phyloP scores from a whole-genome alignment of 2,888 invertebrate genomes.

The Ashinkailepas kermadecensis region DNA sequence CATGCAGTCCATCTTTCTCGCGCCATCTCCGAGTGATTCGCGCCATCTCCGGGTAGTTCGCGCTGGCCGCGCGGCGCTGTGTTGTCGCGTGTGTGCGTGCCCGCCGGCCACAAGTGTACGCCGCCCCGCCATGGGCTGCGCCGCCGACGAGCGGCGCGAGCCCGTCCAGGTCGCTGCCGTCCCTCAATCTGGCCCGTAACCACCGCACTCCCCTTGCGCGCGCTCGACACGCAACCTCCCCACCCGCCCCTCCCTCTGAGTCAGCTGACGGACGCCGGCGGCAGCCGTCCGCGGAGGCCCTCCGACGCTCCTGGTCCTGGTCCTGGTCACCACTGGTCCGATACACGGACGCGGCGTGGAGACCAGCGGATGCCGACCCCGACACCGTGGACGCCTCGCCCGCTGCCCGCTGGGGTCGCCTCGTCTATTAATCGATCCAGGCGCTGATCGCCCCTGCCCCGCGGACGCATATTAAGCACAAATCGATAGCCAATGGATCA shows the following conservation, averaged over 20 bases:
- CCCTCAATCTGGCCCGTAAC: neutral
- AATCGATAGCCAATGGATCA: conserved; percentile 11
- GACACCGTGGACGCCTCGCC: neutral
- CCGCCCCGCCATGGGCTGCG: too few relatives aligned
- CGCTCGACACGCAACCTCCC: neutral
- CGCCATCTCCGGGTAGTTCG: too few relatives aligned
- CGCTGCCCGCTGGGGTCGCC: neutral
- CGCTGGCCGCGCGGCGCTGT: too few relatives aligned
- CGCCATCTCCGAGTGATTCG: too few relatives aligned
- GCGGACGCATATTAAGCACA: neutral
- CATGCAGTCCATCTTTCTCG: too few relatives aligned
- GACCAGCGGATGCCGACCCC: neutral
- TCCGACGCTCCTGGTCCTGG: neutral
- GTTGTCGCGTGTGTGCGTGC: too few relatives aligned
- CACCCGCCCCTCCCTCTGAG: neutral
- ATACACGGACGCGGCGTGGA: neutral
- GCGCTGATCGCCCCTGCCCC: conserved; percentile 5
- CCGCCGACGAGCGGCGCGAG: neutral
- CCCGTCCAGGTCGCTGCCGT: neutral
- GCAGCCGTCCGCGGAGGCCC: too few relatives aligned
- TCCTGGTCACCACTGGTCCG: neutral
- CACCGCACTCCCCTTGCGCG: neutral
- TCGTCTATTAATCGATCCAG: conserved; percentile 12
- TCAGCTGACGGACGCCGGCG: too few relatives aligned
- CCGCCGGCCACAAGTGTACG: too few relatives aligned